Percentiles rank a stretch among this genome's conserved stretches.
Conservation (phyloP, 2,113 vertebrate species). For the Phaethornis superciliosus region DNA sequence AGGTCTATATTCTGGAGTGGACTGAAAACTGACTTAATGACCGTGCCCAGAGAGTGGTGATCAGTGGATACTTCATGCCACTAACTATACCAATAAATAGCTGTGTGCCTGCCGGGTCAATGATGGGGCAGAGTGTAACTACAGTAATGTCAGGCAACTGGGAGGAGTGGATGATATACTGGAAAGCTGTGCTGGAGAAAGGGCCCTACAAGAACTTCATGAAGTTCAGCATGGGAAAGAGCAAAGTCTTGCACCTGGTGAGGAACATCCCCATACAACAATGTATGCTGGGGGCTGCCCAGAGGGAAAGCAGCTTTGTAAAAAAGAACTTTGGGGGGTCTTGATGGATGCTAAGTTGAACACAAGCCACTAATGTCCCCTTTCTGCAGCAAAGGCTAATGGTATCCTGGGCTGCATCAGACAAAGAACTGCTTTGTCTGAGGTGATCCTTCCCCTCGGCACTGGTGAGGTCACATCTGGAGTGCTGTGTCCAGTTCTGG, state of each 20-base stretch:
- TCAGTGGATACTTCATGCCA: too few species aligned
- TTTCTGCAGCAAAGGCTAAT: not conserved
- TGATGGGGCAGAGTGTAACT: not conserved
- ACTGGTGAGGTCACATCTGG: fast-evolving
- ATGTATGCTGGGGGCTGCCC: not conserved
- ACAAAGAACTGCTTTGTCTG: not conserved
- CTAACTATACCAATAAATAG: too few species aligned
- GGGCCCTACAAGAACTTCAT: not conserved
- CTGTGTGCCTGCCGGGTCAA: too few species aligned
- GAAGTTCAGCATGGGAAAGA: not conserved
- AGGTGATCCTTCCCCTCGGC: not conserved
- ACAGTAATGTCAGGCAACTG: not conserved
- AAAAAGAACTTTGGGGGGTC: not conserved
- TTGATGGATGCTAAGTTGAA: not conserved
- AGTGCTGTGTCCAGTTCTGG: not conserved
- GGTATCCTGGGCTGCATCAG: not conserved
- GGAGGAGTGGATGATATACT: not conserved
- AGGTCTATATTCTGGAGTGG: not conserved
- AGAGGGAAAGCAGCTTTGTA: not conserved
- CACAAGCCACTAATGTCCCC: not conserved
- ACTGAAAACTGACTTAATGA: not conserved
- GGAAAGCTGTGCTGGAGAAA: not conserved
- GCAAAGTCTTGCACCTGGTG: not conserved
- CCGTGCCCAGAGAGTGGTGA: not conserved
- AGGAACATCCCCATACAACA: not conserved